phyloP scores from a whole-genome alignment of 2,113 vertebrate genomes.

The Amblyopsis rosae region DNA sequence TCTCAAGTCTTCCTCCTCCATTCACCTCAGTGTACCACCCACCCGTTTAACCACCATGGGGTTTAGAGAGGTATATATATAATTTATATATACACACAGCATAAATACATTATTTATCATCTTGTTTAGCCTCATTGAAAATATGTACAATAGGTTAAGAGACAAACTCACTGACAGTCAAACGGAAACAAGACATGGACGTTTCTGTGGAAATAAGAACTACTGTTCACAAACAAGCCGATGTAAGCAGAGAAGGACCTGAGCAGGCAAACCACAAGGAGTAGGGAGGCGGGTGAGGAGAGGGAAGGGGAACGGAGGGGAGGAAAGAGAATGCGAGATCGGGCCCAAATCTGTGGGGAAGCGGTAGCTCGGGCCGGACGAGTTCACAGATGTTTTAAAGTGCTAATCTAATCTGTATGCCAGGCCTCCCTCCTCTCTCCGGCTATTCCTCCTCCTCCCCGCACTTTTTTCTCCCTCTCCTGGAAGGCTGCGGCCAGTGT shows the following conservation, averaged over 20 bases:
- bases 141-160: too few species aligned
- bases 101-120: too few species aligned
- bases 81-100: too few species aligned
- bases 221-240: constrained; percentile 26
- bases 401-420: constrained; percentile 82
- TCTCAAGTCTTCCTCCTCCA: too few species aligned
- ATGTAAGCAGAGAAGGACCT: constrained; percentile 30
- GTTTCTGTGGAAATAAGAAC: neutral
- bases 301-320: constrained; percentile 12
- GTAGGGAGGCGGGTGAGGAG: constrained; percentile 22
- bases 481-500: constrained; percentile 60
- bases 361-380: constrained; percentile 67
- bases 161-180: too few species aligned
- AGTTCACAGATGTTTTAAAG: constrained; percentile 83
- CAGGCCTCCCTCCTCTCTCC: constrained; percentile 67
- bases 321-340: constrained; percentile 68
- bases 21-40: too few species aligned
- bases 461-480: constrained; percentile 35
- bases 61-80: too few species aligned
- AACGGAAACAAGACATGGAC: neutral
- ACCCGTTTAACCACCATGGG: too few species aligned
- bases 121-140: too few species aligned
- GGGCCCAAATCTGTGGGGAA: constrained; percentile 73
- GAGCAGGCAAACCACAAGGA: constrained; percentile 39
- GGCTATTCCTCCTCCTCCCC: constrained; percentile 14